Conservation (phyloP, 1,140 invertebrate genomes). For the roundworm (Caenorhabditis elegans) region WBcel235 BX284606.5:2028001-2028500, state of each 20-base stretch:
- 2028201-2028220: no score
- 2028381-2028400: conserved; percentile 1
- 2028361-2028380: neutral
- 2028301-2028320: neutral
- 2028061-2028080: neutral
- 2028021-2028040: no score
- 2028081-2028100: neutral
- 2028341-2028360: neutral
- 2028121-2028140: neutral
- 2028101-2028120: neutral
- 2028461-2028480: no score
- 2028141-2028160: neutral
- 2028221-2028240: neutral
- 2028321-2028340: neutral
- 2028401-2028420: conserved; percentile 24
- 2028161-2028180: neutral
- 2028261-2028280: neutral
- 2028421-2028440: conserved; percentile 16
- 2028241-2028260: neutral
- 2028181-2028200: neutral
- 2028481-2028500: no score
- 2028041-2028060: neutral
- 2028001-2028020: no score
- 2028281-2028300: neutral
- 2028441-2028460: neutral